Conservation (phyloP, 2,888 invertebrate genomes). For the Endotricha flammealis region DNA sequence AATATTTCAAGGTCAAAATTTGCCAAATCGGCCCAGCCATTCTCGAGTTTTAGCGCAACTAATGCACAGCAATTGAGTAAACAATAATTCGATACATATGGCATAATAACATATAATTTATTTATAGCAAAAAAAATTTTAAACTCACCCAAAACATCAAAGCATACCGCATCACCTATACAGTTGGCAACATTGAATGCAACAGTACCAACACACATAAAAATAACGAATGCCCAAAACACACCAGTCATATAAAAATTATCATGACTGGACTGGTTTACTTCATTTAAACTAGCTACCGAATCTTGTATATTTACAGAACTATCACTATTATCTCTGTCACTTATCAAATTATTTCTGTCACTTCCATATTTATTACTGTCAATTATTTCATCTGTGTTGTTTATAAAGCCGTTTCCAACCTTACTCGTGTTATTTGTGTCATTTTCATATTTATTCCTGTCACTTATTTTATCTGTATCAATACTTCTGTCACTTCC, state of each 20-base stretch:
- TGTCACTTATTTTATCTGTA: background rate
- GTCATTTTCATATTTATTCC: background rate
- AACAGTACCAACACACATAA: slow-evolving; percentile 86
- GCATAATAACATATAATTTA: background rate
- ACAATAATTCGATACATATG: slow-evolving; percentile 12
- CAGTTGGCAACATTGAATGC: slow-evolving; percentile 91
- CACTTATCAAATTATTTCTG: no score
- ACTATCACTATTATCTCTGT: slow-evolving; percentile 14
- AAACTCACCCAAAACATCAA: slow-evolving; percentile 88
- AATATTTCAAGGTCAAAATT: no score
- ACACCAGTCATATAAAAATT: slow-evolving; percentile 78
- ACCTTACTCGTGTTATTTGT: background rate
- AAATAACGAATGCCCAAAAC: slow-evolving; percentile 86
- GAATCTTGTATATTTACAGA: no score
- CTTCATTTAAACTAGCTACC: no score
- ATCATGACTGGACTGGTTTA: no score
- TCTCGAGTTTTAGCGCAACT: no score
- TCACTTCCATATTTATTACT: slow-evolving; percentile 14
- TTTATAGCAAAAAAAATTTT: background rate
- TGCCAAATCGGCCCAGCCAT: no score
- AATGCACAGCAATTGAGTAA: no score
- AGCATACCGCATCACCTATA: slow-evolving; percentile 93
- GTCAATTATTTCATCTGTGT: background rate
- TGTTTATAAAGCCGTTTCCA: no score
- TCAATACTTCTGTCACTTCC: background rate